phyloP scores from a whole-genome alignment of 2,888 invertebrate species.

The Siphlonurus alternatus region DNA sequence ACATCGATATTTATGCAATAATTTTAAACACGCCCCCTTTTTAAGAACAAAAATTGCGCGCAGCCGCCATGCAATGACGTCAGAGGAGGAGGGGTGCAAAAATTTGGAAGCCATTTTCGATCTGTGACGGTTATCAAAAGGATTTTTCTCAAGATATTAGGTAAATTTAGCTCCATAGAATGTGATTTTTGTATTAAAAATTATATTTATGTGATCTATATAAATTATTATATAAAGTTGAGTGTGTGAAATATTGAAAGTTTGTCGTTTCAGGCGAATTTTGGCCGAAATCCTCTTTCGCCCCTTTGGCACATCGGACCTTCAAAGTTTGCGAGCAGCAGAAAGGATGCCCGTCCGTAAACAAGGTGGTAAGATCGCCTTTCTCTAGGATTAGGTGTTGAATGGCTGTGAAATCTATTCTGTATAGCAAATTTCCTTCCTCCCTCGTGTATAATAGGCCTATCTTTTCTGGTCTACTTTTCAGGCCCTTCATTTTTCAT shows the following conservation, averaged over 20 bases:
- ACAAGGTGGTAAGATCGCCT: constrained; percentile 42
- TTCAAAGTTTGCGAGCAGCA: neutral
- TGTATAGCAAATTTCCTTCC: neutral
- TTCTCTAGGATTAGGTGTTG: constrained; percentile 17
- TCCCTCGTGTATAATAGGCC: neutral
- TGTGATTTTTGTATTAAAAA: neutral
- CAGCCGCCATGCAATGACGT: constrained; percentile 1
- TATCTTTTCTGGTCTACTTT: too few relatives aligned
- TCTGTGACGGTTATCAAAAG: constrained; percentile 10
- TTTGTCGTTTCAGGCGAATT: neutral
- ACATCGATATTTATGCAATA: neutral
- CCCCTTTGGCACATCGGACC: neutral
- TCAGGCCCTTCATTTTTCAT: too few relatives aligned
- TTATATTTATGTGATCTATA: neutral
- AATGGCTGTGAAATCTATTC: constrained; percentile 8
- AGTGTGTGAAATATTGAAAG: neutral
- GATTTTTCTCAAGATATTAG: neutral
- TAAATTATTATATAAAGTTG: neutral
- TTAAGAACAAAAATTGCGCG: neutral
- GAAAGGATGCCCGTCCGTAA: constrained; percentile 56
- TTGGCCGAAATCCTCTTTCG: neutral
- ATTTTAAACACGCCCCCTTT: neutral
- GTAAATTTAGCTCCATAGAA: neutral
- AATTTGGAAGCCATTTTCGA: constrained; percentile 1
- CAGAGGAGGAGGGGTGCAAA: neutral